Conservation (phyloP, 2,113 vertebrate genomes). For the Stegostoma tigrinum region DNA sequence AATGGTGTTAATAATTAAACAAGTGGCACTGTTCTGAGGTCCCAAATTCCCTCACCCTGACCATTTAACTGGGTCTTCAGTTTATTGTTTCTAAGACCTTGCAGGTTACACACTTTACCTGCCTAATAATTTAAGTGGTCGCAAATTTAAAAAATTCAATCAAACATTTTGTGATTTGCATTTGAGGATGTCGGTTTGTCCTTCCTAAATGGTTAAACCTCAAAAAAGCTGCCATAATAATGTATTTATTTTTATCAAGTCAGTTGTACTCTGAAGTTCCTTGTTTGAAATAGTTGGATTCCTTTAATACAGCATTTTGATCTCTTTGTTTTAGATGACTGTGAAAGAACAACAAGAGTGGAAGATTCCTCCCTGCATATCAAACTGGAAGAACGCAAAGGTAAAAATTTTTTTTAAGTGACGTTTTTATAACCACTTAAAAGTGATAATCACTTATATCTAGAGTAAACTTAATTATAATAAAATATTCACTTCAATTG, state of each 20-base stretch:
- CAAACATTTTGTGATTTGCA: not conserved
- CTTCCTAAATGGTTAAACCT: not conserved
- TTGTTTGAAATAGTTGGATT: not conserved
- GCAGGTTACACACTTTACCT: not conserved
- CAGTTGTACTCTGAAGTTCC: not conserved
- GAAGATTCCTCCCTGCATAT: constrained; percentile 98
- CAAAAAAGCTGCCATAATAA: not conserved
- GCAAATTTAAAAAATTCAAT: not conserved
- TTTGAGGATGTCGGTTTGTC: not conserved
- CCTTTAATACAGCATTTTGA: constrained; percentile 8
- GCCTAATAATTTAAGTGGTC: not conserved
- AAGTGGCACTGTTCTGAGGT: not conserved
- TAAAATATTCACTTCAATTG: not conserved
- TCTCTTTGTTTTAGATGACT: constrained; percentile 74
- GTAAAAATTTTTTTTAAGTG: constrained; percentile 54
- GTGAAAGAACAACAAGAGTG: constrained; percentile 98
- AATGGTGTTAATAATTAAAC: not conserved
- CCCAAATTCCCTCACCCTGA: not conserved
- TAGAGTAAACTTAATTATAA: not conserved
- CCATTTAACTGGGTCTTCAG: not conserved
- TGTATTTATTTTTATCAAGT: not conserved
- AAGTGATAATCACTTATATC: not conserved
- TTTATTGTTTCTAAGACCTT: not conserved
- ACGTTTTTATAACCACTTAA: not conserved
- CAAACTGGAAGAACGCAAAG: constrained; percentile 99